Base-by-base conservation (phyloP, 1,140 invertebrate genomes). In the Ooceraea biroi region DNA sequence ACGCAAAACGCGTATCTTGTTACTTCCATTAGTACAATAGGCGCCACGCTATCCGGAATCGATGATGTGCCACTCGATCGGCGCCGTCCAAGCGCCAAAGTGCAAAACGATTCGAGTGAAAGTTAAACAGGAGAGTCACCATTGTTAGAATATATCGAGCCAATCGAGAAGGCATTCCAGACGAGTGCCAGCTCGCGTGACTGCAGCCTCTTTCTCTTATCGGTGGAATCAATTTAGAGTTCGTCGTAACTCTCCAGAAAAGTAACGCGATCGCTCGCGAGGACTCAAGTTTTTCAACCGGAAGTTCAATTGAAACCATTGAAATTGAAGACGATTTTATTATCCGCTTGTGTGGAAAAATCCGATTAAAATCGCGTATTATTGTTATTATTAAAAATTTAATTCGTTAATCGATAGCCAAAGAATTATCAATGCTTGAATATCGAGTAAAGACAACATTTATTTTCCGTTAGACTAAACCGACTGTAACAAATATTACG, bases 101-200 rank as follows among this genome's bases (percentile, higher is more conserved):
- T 65, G 27, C 48, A 68, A 78, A 55, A 27, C 19, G 5, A 66
- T 66, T 52, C 48, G 14, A 68, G 48, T 68, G 61, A 66, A 78
- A 68, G 74, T 78, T 68, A 78, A 68, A 68, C 41, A 82, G 41
- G 10, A 73, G 41, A 46, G 19, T 60, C 41, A n/a, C 44, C 52
- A 71, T 30, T 82, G 41, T 72, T 82, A 72, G 58, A 82, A 82
- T 44, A 82, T 71, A 48, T 82, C 78, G 12, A 82, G 55, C 66
- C 41, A 77, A 78, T 78, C 63, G 61, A 68, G 22, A 52, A 68
- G 30, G 22, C 50, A 78, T 61, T 74, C 48, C 41, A 25, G 12
- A 57, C 36, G 27, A 46, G 72, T n/a, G 72, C 41, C 41, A 12
- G 48, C 22, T 83, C 76, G 55, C 65, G 83, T 76, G 83, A 82